These are phyloP conservation scores for Bathybates hornii DNA, from an alignment of 2,113 vertebrate species.

Conservation along the genomic window DNA sequence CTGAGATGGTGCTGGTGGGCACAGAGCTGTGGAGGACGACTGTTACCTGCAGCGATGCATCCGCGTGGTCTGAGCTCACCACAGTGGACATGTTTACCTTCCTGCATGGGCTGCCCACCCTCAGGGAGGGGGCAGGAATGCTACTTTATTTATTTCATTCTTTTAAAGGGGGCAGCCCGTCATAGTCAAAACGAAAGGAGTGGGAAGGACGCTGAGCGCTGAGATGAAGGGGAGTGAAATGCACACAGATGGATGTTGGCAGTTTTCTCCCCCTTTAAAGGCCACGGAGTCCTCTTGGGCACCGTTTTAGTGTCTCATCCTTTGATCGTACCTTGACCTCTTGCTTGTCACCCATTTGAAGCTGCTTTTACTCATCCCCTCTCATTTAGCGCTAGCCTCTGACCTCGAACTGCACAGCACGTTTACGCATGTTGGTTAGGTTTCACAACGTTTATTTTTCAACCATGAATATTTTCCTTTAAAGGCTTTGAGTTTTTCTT, in stretches of 20 bases:
- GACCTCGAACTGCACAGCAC: background rate
- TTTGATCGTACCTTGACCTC: conserved; percentile 36
- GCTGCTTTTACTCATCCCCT: background rate
- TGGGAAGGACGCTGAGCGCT: conserved; percentile 20
- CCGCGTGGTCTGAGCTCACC: conserved; percentile 60
- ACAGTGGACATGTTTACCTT: conserved; percentile 75
- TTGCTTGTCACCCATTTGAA: conserved; percentile 1
- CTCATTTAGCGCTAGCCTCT: background rate
- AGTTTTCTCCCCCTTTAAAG: conserved; percentile 39
- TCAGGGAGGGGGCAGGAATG: conserved; percentile 25
- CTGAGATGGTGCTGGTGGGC: conserved; percentile 55
- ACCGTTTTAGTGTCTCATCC: conserved; percentile 26
- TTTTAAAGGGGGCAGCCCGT: conserved; percentile 20
- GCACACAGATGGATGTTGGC: conserved; percentile 46
- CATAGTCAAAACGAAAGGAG: conserved; percentile 27
- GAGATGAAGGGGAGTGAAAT: conserved; percentile 36
- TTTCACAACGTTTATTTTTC: background rate
- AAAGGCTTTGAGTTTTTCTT: background rate
- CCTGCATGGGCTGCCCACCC: conserved; percentile 53
- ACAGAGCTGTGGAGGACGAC: conserved; percentile 61
- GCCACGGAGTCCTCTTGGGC: conserved; percentile 16
- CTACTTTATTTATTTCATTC: conserved; percentile 25
- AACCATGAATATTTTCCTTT: background rate
- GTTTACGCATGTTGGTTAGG: background rate
- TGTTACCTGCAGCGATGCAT: conserved; percentile 66